Percentiles rank a stretch among this genome's conserved stretches.
These are phyloP conservation scores for Tiliqua scincoides DNA, from an alignment of 2,113 vertebrate genomes.

Conservation along the genomic window DNA sequence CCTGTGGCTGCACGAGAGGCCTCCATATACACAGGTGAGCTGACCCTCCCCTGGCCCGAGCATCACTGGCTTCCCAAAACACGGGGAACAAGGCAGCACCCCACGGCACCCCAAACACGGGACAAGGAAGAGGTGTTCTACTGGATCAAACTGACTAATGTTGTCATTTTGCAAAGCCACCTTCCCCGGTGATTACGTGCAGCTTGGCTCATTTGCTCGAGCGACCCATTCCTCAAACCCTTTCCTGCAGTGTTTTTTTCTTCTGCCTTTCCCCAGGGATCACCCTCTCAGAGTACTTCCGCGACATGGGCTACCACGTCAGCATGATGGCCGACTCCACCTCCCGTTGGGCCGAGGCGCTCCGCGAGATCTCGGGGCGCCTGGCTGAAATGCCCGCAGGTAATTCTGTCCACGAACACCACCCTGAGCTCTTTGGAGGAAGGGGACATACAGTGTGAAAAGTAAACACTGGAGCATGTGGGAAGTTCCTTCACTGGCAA, in stretches of 20 bases:
- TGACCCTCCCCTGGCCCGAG: neutral
- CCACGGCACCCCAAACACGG: neutral
- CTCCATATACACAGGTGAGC: constrained; percentile 67
- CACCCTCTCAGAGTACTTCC: constrained; percentile 66
- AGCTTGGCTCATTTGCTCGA: neutral
- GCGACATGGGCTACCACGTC: constrained; percentile 67
- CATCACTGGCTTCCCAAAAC: neutral
- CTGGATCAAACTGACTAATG: neutral
- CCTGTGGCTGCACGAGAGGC: constrained; percentile 68
- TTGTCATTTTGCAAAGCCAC: neutral
- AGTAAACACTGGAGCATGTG: too few species aligned
- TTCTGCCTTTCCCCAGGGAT: constrained; percentile 45
- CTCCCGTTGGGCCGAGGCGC: constrained; percentile 68
- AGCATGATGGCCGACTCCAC: constrained; percentile 74
- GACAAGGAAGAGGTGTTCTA: neutral
- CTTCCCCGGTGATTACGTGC: neutral
- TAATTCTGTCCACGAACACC: constrained; percentile 27
- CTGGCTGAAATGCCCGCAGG: constrained; percentile 71
- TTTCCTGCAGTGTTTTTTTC: neutral
- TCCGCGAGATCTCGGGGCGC: constrained; percentile 68
- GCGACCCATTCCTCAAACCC: neutral
- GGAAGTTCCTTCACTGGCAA: too few species aligned
- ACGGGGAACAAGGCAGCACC: too few species aligned
- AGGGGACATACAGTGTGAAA: too few species aligned
- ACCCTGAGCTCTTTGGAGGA: too few species aligned